Conservation (phyloP, 1,140 invertebrate genomes). For the Cepaea nemoralis region DNA sequence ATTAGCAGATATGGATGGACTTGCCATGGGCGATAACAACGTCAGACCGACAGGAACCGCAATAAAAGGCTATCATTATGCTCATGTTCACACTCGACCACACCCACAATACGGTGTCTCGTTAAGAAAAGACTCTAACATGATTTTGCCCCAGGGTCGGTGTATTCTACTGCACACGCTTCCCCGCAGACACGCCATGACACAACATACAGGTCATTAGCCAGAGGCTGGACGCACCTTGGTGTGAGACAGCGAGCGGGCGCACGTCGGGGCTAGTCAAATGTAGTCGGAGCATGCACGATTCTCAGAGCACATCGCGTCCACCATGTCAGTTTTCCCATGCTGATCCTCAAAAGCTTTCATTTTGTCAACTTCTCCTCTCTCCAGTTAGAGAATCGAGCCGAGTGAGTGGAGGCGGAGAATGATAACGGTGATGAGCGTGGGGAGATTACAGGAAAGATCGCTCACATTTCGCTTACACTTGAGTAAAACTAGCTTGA, state of each 20-base stretch:
- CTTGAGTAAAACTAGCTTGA: slow-evolving; percentile 30
- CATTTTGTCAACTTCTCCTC: not conserved
- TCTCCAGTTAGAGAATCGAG: not conserved
- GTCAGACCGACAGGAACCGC: slow-evolving; percentile 7
- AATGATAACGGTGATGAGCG: not conserved
- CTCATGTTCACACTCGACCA: not conserved
- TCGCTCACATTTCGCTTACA: not conserved
- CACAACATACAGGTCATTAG: slow-evolving; percentile 33
- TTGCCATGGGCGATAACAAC: not conserved
- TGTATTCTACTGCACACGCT: not conserved
- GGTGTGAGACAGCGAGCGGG: slow-evolving; percentile 4
- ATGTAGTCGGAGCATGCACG: not conserved
- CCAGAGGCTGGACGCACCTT: slow-evolving; percentile 8
- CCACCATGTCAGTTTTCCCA: not conserved
- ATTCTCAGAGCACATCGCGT: not conserved
- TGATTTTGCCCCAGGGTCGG: slow-evolving; percentile 12
- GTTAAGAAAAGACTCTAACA: slow-evolving; percentile 20
- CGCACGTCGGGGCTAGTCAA: not conserved
- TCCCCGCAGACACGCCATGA: not conserved
- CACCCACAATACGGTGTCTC: not conserved
- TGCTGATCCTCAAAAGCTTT: not conserved
- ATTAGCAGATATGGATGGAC: too few relatives aligned
- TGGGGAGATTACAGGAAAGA: slow-evolving; percentile 2
- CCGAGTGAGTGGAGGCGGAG: not conserved
- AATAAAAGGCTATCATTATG: slow-evolving; percentile 37